Evolutionary conservation across 2,113 vertebrate genomes (phyloP).

Genomic region (Apteryx owenii): DNA sequence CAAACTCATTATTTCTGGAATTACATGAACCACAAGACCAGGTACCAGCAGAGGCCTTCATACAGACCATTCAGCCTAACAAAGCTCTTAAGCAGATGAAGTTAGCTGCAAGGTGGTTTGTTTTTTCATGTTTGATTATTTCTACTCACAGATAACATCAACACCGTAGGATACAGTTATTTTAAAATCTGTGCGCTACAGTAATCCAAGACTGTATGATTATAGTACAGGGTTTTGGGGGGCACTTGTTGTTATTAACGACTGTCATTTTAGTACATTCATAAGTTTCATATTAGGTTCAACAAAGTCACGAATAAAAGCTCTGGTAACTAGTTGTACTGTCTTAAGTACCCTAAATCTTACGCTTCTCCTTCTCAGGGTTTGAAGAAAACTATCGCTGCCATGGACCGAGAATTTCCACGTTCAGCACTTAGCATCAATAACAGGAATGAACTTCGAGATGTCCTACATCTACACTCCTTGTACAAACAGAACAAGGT

Average conservation of each 20-base stretch:
- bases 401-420: constrained; percentile 91
- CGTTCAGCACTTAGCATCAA: constrained; percentile 88
- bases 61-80: background rate
- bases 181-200: background rate
- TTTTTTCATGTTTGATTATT: background rate
- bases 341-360: background rate
- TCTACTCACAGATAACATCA: background rate
- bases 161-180: background rate
- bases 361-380: constrained; percentile 71
- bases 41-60: background rate
- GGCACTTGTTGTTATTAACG: background rate
- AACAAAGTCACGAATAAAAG: background rate
- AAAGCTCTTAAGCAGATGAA: background rate
- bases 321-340: background rate
- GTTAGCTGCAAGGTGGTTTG: background rate
- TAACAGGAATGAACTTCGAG: constrained; percentile 87
- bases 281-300: background rate
- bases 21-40: background rate
- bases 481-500: constrained; percentile 92
- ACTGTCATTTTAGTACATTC: background rate
- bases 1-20: background rate
- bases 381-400: constrained; percentile 86
- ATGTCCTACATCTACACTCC: constrained; percentile 85
- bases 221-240: background rate
- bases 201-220: background rate